Percentiles rank a stretch among this genome's conserved stretches.
Evolutionary conservation across 1,140 invertebrate species (phyloP).

Genomic region (Eurytemora carolleeae): DNA sequence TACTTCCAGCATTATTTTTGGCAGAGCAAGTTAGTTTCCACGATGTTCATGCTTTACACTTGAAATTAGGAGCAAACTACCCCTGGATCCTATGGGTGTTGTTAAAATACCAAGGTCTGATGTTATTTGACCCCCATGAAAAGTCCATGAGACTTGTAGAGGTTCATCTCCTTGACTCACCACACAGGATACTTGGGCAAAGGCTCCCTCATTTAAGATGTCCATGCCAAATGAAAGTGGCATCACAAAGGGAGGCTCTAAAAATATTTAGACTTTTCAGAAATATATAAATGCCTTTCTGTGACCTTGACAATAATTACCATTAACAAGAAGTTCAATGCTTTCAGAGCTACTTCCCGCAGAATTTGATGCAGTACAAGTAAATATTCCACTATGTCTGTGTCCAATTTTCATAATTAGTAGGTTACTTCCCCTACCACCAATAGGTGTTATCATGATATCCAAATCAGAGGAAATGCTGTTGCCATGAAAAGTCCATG

Average conservation of each 20-base stretch:
- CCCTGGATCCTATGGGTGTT: conserved; percentile 19
- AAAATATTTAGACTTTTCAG: not conserved
- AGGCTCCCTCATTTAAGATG: conserved; percentile 7
- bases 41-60: conserved; percentile 19
- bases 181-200: conserved; percentile 12
- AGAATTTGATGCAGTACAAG: conserved; percentile 14
- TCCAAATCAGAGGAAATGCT: conserved; percentile 22
- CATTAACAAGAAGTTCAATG: conserved; percentile 32
- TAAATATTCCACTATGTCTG: conserved; percentile 16
- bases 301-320: conserved; percentile 23
- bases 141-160: conserved; percentile 5
- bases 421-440: conserved; percentile 15
- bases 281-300: too few relatives aligned
- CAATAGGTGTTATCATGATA: conserved; percentile 15
- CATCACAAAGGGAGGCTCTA: conserved; percentile 6
- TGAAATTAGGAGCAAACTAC: conserved; percentile 22
- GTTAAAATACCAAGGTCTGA: conserved; percentile 10
- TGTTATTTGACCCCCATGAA: conserved; percentile 2
- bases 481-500: conserved; percentile 51
- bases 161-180: conserved; percentile 4
- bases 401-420: conserved; percentile 15
- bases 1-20: conserved; percentile 21
- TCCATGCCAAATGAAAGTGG: conserved; percentile 8
- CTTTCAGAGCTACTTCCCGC: conserved; percentile 21
- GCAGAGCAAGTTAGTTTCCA: conserved; percentile 23